Evolutionary conservation across 2,888 invertebrate species (phyloP), one percentile per base, ranked within the genome.

Genomic region (Nymphalis polychloros): DNA sequence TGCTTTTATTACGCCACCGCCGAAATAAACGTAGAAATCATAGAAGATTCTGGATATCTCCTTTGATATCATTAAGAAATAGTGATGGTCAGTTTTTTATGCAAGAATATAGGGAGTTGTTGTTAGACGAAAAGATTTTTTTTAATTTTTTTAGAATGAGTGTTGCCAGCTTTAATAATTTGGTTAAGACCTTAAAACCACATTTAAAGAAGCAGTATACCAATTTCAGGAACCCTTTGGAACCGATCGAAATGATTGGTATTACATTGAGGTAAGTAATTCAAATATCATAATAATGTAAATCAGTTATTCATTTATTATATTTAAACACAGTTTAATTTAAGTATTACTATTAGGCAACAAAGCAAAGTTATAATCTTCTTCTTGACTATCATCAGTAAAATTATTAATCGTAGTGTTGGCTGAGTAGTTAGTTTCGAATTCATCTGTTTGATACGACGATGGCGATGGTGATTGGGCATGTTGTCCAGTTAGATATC

Each of bases 1-100:
- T 73, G 69, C 73, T 76, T 75, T 75, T 77, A 75, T 72, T 76
- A 73, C 74, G 73, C 70, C 74, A 76, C 69, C 75, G 76, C 70
- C 70, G 75, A 75, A 75, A 75, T 73, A 72, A 73, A 76, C 74
- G 73, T 71, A 73, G 71, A 19, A 75, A 70, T 73, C 69, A 71
- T 72, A 70, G 76, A 75, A 64, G 71, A 67, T 75, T 72, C 17
- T 77, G 75, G 73, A 74, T 77, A 72, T 10, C 72, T 73, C 74
- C 76, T 17, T 75, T 73, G 20, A 73, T 75, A 73, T 68, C 72
- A 72, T 72, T 73, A 75, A 52, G 52, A 23, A 52, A 52, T 72
- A 16, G 72, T 75, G 73, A 75, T 73, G 75, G 70, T 73, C 69
- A 76, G 65, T 78, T 76, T 57, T 62, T 52, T 52, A 59, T 75